Base-by-base conservation (phyloP, 1,140 invertebrate genomes). In the Leptoteleia sp. region DNA sequence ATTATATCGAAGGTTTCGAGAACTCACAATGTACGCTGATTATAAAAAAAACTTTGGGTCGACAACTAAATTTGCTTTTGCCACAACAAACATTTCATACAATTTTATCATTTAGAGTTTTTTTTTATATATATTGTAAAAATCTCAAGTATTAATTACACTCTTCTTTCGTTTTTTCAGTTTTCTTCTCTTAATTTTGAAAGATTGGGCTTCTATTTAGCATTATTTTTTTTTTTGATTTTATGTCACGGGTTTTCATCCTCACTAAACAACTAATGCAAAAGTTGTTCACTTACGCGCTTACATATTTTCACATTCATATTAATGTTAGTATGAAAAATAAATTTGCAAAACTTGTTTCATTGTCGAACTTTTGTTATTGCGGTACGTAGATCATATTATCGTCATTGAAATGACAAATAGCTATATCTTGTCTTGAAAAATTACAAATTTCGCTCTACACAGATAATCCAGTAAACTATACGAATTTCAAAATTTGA, bases 291-390 rank as follows among this genome's bases (percentile, higher is more conserved):
- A 16, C 8, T 48, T 29, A 40, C 59, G 27, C 19, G 15, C 59
- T 25, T 22, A 16, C 33, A 38, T 19, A 17, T 48, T 38, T 40
- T 27, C 16, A 27, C 47, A 65, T 47, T 47, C 15, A 45, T 43
- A 31, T 31, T 52, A 31, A 7, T 25, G 19, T 47, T 47, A 47
- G 42, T 61, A 52, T 47, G 47, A 65, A 65, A 65, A 65, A 65
- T 65, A 65, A 65, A 38, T 64, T 25, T 33, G 47, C 45, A 65
- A 65, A 65, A 50, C 37, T 35, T 52, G 47, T 65, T 42, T 65
- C 47, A 65, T 65, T 52, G 45, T 65, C 61, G 61, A 65, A 65
- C 61, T 65, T 65, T 50, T 40, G 61, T 65, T 65, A 65, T 62
- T 62, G 59, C 38, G 27, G 9, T 43, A 42, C 12, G 29, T 47